These are phyloP conservation scores for Lagocephalus sceleratus DNA, from an alignment of 2,797 vertebrate species.

Conservation along the genomic window DNA sequence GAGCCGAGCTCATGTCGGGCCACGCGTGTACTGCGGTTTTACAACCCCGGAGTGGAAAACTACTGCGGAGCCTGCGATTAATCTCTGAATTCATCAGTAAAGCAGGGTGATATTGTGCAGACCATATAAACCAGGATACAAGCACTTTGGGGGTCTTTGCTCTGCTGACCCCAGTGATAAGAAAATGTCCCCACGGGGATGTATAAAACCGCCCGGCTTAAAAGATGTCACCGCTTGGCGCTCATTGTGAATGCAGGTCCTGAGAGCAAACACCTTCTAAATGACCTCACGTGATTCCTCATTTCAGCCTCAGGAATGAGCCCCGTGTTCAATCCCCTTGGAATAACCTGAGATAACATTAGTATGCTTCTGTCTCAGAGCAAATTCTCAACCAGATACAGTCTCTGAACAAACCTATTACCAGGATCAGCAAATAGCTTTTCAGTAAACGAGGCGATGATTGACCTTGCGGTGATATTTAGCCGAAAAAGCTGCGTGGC, in stretches of 20 bases:
- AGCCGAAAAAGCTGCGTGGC: conserved; percentile 1
- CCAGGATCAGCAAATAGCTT: conserved; percentile 47
- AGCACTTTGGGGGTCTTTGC: conserved; percentile 9
- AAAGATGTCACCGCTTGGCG: neutral
- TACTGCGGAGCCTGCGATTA: conserved; percentile 5
- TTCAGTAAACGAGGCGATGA: conserved; percentile 35
- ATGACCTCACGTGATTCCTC: conserved; percentile 21
- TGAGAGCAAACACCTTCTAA: conserved; percentile 5
- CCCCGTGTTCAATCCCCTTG: conserved; percentile 19
- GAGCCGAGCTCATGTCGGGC: conserved; percentile 9
- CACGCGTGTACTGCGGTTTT: neutral
- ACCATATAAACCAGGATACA: neutral
- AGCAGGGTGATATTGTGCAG: conserved; percentile 5
- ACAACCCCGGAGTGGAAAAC: conserved; percentile 23
- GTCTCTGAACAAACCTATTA: conserved; percentile 38
- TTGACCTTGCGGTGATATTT: conserved; percentile 40
- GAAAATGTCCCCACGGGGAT: conserved; percentile 21
- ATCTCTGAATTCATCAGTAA: conserved; percentile 29
- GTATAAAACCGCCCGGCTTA: conserved; percentile 26
- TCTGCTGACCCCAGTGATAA: conserved; percentile 16
- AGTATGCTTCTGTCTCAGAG: conserved; percentile 27
- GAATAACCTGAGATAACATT: conserved; percentile 39
- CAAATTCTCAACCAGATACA: conserved; percentile 35
- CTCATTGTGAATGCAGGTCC: conserved; percentile 16
- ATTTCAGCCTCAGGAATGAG: conserved; percentile 18